A percentile compares a stretch with the other conserved stretches of the same genome.
These are phyloP conservation scores for Carassius carassius DNA, from an alignment of 2,113 vertebrate genomes.

Conservation along the genomic window DNA sequence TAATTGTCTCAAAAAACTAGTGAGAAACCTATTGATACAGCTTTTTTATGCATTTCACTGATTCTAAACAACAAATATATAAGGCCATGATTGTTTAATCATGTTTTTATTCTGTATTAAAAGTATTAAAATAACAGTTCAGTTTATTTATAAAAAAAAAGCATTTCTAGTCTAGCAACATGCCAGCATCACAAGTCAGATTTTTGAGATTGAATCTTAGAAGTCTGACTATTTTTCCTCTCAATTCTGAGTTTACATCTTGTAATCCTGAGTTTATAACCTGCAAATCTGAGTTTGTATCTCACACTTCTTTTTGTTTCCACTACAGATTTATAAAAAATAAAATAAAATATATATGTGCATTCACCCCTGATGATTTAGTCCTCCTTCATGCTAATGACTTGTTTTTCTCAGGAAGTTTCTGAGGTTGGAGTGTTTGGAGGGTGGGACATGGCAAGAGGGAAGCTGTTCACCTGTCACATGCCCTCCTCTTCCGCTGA, in stretches of 20 bases:
- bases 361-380: background rate
- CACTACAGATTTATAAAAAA: no score
- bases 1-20: background rate
- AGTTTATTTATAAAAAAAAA: background rate
- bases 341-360: no score
- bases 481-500: conserved; percentile 78
- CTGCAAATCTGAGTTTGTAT: no score
- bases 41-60: background rate
- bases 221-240: no score
- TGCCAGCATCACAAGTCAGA: no score
- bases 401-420: conserved; percentile 79
- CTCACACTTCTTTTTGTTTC: no score
- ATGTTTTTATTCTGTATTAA: no score
- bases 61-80: background rate
- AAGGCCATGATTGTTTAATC: no score
- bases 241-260: no score
- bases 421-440: conserved; percentile 87
- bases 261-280: no score
- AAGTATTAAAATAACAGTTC: background rate
- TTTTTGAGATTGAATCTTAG: no score
- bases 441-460: conserved; percentile 85
- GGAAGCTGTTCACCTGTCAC: conserved; percentile 81
- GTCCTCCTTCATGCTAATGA: background rate
- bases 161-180: no score
- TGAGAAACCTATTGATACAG: background rate